These are phyloP conservation scores for Argopecten irradians DNA, from an alignment of 1,140 invertebrate genomes.

Conservation along the genomic window DNA sequence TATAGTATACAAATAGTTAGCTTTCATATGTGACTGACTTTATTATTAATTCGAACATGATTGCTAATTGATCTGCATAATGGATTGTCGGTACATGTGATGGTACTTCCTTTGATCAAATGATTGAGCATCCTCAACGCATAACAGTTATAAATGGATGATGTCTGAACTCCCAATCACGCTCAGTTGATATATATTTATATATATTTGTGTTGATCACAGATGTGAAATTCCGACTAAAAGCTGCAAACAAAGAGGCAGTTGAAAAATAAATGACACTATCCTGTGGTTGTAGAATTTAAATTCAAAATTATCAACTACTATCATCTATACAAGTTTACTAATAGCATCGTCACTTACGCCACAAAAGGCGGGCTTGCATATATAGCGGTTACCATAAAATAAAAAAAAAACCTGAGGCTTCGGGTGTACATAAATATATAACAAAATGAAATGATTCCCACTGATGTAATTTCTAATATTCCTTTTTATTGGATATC, in stretches of 20 bases:
- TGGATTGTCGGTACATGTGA: neutral
- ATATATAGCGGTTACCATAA: too few relatives aligned
- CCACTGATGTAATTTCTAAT: too few relatives aligned
- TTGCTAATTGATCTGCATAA: neutral
- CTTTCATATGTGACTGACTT: too few relatives aligned
- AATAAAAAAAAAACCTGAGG: too few relatives aligned
- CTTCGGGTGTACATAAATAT: too few relatives aligned
- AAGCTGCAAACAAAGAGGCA: neutral
- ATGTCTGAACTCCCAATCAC: neutral
- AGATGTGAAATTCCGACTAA: neutral
- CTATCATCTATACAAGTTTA: neutral
- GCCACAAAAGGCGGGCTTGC: too few relatives aligned
- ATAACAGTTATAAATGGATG: neutral
- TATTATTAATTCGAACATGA: neutral
- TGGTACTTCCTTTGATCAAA: neutral
- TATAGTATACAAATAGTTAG: too few relatives aligned
- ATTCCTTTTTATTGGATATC: too few relatives aligned
- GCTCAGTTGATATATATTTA: neutral
- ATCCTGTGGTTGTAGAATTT: neutral
- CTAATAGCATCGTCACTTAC: neutral
- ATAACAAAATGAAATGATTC: too few relatives aligned
- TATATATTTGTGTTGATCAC: neutral
- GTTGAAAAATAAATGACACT: neutral
- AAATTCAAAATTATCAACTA: constrained; percentile 1
- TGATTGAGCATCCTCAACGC: neutral